These are phyloP conservation scores for Catostylus mosaicus DNA, from an alignment of 30 jellyfish, hydroid and myxozoan species.

Conservation along the genomic window DNA sequence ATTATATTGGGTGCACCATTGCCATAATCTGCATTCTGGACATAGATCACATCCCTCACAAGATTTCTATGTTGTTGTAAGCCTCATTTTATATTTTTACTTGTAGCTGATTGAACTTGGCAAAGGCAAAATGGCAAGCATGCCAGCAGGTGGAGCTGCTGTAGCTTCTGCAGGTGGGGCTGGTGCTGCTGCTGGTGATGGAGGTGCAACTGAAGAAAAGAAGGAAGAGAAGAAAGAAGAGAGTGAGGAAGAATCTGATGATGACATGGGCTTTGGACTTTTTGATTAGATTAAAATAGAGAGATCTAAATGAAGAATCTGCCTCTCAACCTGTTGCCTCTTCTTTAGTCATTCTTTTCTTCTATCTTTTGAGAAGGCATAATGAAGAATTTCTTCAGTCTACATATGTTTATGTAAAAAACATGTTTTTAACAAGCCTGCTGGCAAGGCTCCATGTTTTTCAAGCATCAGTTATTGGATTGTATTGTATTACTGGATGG, in stretches of 20 bases:
- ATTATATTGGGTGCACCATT: too few relatives aligned
- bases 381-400: too few relatives aligned
- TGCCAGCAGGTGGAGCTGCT: slow-evolving; percentile 98
- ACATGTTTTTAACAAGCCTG: too few relatives aligned
- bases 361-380: too few relatives aligned
- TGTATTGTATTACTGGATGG: too few relatives aligned
- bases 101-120: slow-evolving; percentile 91
- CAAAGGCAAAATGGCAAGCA: slow-evolving; percentile 86
- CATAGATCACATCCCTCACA: too few relatives aligned
- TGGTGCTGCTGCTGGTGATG: slow-evolving; percentile 85
- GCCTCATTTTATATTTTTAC: background rate
- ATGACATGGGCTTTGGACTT: slow-evolving; percentile 94
- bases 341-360: background rate
- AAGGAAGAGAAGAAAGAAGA: slow-evolving; percentile 82
- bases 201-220: slow-evolving; percentile 77
- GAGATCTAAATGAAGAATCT: background rate
- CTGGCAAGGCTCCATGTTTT: too few relatives aligned
- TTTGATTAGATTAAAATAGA: slow-evolving; percentile 64
- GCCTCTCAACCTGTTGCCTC: background rate
- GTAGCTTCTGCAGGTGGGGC: slow-evolving; percentile 82
- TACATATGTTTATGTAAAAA: too few relatives aligned
- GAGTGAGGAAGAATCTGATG: slow-evolving; percentile 77
- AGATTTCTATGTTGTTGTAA: too few relatives aligned
- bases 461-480: too few relatives aligned
- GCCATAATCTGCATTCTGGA: too few relatives aligned